Conservation (phyloP, 2,797 vertebrate species). For the Anas acuta region DNA sequence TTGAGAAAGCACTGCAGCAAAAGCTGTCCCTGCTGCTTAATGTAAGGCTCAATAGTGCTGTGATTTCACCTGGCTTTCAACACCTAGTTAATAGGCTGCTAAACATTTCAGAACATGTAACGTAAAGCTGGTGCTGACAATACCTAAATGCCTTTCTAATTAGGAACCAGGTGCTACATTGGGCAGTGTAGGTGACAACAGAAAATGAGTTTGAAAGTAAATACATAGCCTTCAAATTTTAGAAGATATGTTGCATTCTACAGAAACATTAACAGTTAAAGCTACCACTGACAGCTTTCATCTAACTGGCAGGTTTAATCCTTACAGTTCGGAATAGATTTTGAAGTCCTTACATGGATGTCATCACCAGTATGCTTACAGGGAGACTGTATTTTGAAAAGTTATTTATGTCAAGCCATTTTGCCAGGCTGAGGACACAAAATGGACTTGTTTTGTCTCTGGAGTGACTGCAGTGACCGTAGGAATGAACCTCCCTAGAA, state of each 20-base stretch:
- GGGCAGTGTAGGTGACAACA: not conserved
- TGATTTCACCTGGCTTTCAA: conserved; percentile 45
- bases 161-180: not conserved
- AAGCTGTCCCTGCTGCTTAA: conserved; percentile 22
- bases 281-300: not conserved
- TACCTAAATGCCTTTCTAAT: conserved; percentile 26
- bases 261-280: not conserved
- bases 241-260: not conserved
- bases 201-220: not conserved
- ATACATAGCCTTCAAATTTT: not conserved
- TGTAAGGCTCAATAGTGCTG: not conserved
- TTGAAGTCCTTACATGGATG: not conserved
- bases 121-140: not conserved
- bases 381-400: not conserved
- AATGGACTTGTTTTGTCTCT: not conserved
- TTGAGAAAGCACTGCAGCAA: not conserved
- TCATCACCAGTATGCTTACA: not conserved
- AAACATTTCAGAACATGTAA: not conserved
- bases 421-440: not conserved
- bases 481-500: not conserved
- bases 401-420: not conserved
- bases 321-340: not conserved
- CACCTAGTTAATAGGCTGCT: conserved; percentile 14
- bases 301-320: not conserved
- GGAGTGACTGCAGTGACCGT: not conserved